phyloP scores from a whole-genome alignment of 2,888 invertebrate species.

The Perizoma affinitatum region DNA sequence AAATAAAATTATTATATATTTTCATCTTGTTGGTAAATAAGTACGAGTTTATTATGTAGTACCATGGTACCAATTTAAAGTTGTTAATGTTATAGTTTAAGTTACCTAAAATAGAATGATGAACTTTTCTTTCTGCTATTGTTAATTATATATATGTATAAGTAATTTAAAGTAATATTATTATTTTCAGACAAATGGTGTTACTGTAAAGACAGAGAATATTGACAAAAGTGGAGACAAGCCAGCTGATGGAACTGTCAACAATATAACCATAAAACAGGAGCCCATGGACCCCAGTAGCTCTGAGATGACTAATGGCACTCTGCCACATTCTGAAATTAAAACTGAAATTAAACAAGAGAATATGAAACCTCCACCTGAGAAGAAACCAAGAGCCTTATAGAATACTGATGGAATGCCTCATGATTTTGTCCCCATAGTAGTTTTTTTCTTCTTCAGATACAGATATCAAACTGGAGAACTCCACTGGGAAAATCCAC shows the following conservation, averaged over 20 bases:
- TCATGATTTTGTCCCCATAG: too few species aligned
- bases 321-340: constrained; percentile 77
- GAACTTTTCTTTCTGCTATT: too few species aligned
- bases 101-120: too few species aligned
- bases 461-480: too few species aligned
- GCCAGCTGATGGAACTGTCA: constrained; percentile 63
- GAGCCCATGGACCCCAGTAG: constrained; percentile 76
- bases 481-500: too few species aligned
- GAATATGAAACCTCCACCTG: constrained; percentile 94
- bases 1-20: too few species aligned
- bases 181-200: constrained; percentile 67
- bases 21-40: too few species aligned
- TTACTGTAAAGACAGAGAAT: constrained; percentile 75
- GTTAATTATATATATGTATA: too few species aligned
- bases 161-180: background rate
- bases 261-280: constrained; percentile 76
- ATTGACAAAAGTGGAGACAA: constrained; percentile 70
- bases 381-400: constrained; percentile 88
- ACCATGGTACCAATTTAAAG: too few species aligned
- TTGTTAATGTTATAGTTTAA: too few species aligned
- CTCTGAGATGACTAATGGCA: constrained; percentile 74
- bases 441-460: too few species aligned
- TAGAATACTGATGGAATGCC: constrained; percentile 10
- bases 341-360: constrained; percentile 89
- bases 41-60: too few species aligned